phyloP scores from a whole-genome alignment of 2,113 vertebrate genomes.

The Corythornis madagascariensis region DNA sequence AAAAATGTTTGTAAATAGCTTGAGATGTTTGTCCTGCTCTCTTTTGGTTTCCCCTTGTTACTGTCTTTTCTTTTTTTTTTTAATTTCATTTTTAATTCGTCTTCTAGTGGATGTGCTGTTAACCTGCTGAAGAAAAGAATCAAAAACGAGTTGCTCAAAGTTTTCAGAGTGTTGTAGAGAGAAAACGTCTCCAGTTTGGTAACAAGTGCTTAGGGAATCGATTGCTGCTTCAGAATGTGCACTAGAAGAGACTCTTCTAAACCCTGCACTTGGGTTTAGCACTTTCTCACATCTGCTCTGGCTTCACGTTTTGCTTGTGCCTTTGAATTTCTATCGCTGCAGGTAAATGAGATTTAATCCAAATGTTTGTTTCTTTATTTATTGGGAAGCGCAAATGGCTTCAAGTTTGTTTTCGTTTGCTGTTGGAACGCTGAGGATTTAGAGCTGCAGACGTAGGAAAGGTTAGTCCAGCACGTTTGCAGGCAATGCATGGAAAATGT shows the following conservation, averaged over 20 bases:
- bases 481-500: slow-evolving; percentile 50
- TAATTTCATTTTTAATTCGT: slow-evolving; percentile 4
- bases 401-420: slow-evolving; percentile 76
- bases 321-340: slow-evolving; percentile 61
- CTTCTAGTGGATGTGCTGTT: neutral
- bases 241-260: slow-evolving; percentile 15
- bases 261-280: neutral
- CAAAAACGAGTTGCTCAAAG: slow-evolving; percentile 27
- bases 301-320: slow-evolving; percentile 45
- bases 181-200: slow-evolving; percentile 24
- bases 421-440: slow-evolving; percentile 64
- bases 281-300: slow-evolving; percentile 36
- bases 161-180: slow-evolving; percentile 14
- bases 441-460: slow-evolving; percentile 67
- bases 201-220: slow-evolving; percentile 36
- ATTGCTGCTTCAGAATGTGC: slow-evolving; percentile 7
- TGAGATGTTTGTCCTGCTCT: slow-evolving; percentile 33
- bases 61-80: neutral
- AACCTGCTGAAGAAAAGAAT: neutral
- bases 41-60: neutral
- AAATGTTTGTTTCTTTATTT: neutral
- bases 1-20: slow-evolving; percentile 51
- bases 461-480: slow-evolving; percentile 66
- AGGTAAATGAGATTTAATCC: slow-evolving; percentile 63
- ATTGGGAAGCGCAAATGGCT: slow-evolving; percentile 60